phyloP scores from a whole-genome alignment of 2,888 invertebrate genomes.

The Eustalomyia histrio region DNA sequence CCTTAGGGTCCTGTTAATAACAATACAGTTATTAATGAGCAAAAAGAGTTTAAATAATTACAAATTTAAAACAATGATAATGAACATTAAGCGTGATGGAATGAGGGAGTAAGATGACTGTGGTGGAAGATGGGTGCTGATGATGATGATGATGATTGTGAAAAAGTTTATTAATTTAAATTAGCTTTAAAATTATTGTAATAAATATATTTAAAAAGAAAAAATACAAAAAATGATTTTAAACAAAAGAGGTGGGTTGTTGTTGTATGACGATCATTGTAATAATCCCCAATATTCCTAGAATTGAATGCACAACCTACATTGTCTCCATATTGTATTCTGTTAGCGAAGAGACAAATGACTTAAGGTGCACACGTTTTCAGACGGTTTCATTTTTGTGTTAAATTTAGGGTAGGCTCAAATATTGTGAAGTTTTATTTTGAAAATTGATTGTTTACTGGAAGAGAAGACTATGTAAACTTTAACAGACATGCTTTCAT shows the following conservation, averaged over 20 bases:
- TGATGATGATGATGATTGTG: constrained; percentile 2
- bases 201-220: no score
- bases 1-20: constrained; percentile 64
- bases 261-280: constrained; percentile 23
- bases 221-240: constrained; percentile 24
- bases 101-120: constrained; percentile 3
- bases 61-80: constrained; percentile 49
- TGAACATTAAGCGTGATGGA: not conserved
- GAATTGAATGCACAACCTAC: constrained; percentile 41
- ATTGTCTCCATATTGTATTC: constrained; percentile 16
- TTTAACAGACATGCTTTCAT: constrained; percentile 50
- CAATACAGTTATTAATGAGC: constrained; percentile 61
- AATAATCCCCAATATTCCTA: constrained; percentile 45
- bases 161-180: constrained; percentile 61
- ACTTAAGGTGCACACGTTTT: constrained; percentile 35
- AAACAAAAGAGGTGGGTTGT: constrained; percentile 28
- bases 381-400: constrained; percentile 25
- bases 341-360: constrained; percentile 47
- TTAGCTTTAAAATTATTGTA: constrained; percentile 20
- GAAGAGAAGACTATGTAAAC: constrained; percentile 6
- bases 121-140: not conserved
- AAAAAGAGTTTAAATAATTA: constrained; percentile 62
- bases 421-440: constrained; percentile 12
- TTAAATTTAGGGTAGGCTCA: constrained; percentile 32
- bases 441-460: constrained; percentile 50